Conservation (phyloP, 2,113 vertebrate species). For the Marcusenius ussheri region DNA sequence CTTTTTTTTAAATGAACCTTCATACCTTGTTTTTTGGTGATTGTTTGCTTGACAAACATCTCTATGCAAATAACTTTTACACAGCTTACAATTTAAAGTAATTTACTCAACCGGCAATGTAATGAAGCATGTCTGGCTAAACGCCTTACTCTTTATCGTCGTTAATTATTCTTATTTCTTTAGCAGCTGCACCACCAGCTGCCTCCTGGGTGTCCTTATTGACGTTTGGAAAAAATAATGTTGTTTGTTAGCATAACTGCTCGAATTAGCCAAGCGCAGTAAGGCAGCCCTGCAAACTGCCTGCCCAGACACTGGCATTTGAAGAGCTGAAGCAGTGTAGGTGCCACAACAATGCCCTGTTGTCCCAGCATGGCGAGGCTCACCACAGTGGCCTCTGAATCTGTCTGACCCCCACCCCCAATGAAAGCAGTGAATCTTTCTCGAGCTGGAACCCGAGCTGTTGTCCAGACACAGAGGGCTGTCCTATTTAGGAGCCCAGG, state of each 20-base stretch:
- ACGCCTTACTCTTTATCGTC: not conserved
- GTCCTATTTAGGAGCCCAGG: not conserved
- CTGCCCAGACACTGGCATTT: slow-evolving; percentile 13
- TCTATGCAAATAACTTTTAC: not conserved
- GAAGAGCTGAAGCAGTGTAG: slow-evolving; percentile 30
- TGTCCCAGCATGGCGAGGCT: slow-evolving; percentile 30
- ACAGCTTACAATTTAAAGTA: not conserved
- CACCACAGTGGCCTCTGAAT: slow-evolving; percentile 6
- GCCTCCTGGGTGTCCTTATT: not conserved
- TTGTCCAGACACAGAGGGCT: not conserved
- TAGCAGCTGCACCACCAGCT: not conserved
- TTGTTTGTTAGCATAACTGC: not conserved
- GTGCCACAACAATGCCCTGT: slow-evolving; percentile 32
- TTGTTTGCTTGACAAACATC: not conserved
- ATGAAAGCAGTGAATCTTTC: not conserved
- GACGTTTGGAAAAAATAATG: not conserved
- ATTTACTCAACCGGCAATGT: not conserved
- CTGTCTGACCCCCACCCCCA: not conserved
- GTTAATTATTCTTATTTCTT: not conserved
- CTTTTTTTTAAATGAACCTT: not conserved
- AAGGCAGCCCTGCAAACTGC: not conserved
- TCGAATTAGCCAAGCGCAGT: too few relatives aligned
- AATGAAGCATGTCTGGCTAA: not conserved
- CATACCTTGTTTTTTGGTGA: not conserved
- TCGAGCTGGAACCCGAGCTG: not conserved